phyloP scores from a whole-genome alignment of 2,888 invertebrate genomes.

The Heliconius hortense region DNA sequence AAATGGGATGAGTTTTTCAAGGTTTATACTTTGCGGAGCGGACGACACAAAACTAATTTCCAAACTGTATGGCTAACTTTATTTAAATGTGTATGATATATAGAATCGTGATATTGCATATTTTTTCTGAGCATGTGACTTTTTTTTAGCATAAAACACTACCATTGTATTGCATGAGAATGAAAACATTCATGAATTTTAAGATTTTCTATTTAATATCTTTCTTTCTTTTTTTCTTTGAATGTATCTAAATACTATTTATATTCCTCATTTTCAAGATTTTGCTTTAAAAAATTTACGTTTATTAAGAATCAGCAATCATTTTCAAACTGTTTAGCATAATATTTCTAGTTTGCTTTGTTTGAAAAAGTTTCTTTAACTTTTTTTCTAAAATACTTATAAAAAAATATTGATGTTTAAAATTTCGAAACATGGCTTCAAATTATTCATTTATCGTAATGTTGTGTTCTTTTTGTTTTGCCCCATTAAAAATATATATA shows the following conservation, averaged over 20 bases:
- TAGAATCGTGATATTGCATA: background rate
- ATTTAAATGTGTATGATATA: background rate
- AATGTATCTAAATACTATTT: background rate
- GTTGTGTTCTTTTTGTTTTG: background rate
- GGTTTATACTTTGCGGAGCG: background rate
- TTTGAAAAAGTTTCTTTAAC: too few relatives aligned
- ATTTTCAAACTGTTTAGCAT: too few relatives aligned
- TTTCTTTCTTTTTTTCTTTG: background rate
- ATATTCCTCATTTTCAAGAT: background rate
- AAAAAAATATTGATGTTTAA: too few relatives aligned
- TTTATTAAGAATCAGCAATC: background rate
- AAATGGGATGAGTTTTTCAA: background rate
- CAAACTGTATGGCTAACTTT: background rate
- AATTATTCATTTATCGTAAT: too few relatives aligned
- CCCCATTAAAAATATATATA: background rate
- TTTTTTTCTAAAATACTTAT: too few relatives aligned
- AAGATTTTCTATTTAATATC: constrained; percentile 6
- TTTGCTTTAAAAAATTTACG: background rate
- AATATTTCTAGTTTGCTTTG: too few relatives aligned
- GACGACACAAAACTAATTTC: background rate
- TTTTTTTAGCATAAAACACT: background rate
- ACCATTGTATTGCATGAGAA: background rate
- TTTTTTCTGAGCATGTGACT: background rate
- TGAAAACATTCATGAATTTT: background rate
- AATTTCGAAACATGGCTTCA: too few relatives aligned